phyloP scores from a whole-genome alignment of 2,888 invertebrate genomes.

The Agrochola macilenta region DNA sequence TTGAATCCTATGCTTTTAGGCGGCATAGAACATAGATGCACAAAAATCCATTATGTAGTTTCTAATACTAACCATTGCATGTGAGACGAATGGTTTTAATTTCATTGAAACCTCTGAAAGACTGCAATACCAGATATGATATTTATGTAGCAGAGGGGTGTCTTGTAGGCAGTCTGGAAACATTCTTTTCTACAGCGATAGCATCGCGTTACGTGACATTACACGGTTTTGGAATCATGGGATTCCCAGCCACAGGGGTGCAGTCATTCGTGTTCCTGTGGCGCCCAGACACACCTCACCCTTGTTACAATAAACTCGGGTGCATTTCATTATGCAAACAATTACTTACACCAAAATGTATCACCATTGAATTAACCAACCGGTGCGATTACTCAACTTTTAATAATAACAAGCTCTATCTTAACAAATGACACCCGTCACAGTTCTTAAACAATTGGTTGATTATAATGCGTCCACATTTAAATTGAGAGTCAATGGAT shows the following conservation, averaged over 20 bases:
- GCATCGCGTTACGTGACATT: slow-evolving; percentile 50
- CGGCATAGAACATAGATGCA: neutral
- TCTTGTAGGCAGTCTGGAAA: slow-evolving; percentile 38
- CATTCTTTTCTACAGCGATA: slow-evolving; percentile 44
- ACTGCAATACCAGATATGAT: slow-evolving; percentile 35
- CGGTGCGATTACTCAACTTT: slow-evolving; percentile 26
- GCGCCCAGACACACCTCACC: slow-evolving; percentile 37
- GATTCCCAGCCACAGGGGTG: slow-evolving; percentile 53
- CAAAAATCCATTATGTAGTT: neutral
- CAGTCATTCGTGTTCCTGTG: slow-evolving; percentile 31
- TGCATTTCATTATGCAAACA: slow-evolving; percentile 56
- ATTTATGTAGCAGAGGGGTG: slow-evolving; percentile 38
- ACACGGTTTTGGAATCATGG: slow-evolving; percentile 48
- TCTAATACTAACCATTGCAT: neutral
- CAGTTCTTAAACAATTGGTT: slow-evolving; percentile 58
- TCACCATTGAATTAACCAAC: slow-evolving; percentile 14
- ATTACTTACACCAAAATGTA: slow-evolving; percentile 16
- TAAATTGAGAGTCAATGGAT: slow-evolving; percentile 66
- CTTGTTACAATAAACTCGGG: slow-evolving; percentile 16
- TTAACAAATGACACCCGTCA: slow-evolving; percentile 26
- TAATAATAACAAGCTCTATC: slow-evolving; percentile 19
- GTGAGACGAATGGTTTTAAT: slow-evolving; percentile 38
- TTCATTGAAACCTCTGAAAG: slow-evolving; percentile 29
- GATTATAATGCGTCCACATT: slow-evolving; percentile 56
- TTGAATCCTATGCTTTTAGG: slow-evolving; percentile 5